Evolutionary conservation across 35 echinoderm and acorn worm genomes (phyloP).

Genomic region (Apostichopus parvimensis): DNA sequence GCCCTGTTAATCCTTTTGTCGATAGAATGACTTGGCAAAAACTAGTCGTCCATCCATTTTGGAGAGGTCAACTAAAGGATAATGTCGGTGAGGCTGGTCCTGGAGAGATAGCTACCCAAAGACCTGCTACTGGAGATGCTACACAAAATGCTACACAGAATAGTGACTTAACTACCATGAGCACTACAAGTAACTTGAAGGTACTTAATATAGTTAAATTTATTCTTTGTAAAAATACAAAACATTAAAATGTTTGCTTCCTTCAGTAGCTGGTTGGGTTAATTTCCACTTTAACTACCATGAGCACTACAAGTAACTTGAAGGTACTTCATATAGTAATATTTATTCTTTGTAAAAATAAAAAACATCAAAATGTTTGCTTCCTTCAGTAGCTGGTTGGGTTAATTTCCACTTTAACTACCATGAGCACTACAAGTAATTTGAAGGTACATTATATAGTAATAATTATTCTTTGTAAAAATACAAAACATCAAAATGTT

Average conservation of each 20-base stretch:
- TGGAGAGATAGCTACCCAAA: neutral
- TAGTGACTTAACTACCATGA: conserved; percentile 25
- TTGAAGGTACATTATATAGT: too few relatives aligned
- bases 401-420: too few relatives aligned
- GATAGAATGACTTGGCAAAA: conserved; percentile 80
- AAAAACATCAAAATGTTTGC: too few relatives aligned
- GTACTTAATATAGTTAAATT: neutral
- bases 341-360: too few relatives aligned
- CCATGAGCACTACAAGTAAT: too few relatives aligned
- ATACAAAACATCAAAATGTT: too few relatives aligned
- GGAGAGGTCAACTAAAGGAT: conserved; percentile 72
- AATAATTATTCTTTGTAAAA: too few relatives aligned
- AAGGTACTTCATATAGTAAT: neutral
- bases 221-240: too few relatives aligned
- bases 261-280: too few relatives aligned
- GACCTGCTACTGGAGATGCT: neutral
- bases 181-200: conserved; percentile 39
- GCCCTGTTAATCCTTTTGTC: too few relatives aligned
- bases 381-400: too few relatives aligned
- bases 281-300: neutral
- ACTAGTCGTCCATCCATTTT: conserved; percentile 88
- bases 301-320: conserved; percentile 46
- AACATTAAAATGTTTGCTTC: too few relatives aligned
- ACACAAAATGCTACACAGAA: conserved; percentile 4
- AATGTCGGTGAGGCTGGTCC: conserved; percentile 8